Conservation (phyloP, 2,113 vertebrate species). For the Melanotaenia duboulayi region DNA sequence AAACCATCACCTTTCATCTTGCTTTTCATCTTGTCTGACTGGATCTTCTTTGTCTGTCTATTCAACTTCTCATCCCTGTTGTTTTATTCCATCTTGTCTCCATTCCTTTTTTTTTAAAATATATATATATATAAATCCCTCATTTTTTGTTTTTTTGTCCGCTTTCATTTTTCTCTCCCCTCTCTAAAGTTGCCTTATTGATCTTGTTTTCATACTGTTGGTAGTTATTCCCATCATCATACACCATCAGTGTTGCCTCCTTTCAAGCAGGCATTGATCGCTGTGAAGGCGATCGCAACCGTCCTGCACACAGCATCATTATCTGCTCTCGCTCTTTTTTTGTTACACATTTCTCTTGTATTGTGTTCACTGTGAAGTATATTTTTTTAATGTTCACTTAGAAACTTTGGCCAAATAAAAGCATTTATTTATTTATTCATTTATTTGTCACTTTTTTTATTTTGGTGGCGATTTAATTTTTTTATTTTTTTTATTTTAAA, state of each 20-base stretch:
- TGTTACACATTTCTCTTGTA: conserved; percentile 49
- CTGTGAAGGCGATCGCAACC: conserved; percentile 59
- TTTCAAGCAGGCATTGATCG: conserved; percentile 70
- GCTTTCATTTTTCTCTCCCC: conserved; percentile 34
- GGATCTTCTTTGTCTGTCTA: conserved; percentile 2
- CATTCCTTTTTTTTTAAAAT: conserved; percentile 24
- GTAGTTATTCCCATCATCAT: conserved; percentile 59
- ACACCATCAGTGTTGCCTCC: conserved; percentile 64
- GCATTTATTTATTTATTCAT: not conserved
- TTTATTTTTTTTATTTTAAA: no score
- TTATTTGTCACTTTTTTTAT: conserved; percentile 33
- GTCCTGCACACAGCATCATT: conserved; percentile 60
- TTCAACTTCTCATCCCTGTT: conserved; percentile 47
- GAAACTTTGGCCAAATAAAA: conserved; percentile 27
- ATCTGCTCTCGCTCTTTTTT: conserved; percentile 45
- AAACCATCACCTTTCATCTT: conserved; percentile 61
- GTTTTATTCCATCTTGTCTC: conserved; percentile 38
- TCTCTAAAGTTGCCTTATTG: conserved; percentile 59
- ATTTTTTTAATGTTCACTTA: conserved; percentile 41
- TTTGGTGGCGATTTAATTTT: not conserved
- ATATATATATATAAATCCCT: not conserved
- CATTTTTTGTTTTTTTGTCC: conserved; percentile 14
- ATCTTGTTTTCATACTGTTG: conserved; percentile 76
- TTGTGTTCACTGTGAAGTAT: conserved; percentile 42
- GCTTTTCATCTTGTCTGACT: conserved; percentile 27